Conservation (phyloP, 2,797 vertebrate species). For the Sebastes hubbsi region DNA sequence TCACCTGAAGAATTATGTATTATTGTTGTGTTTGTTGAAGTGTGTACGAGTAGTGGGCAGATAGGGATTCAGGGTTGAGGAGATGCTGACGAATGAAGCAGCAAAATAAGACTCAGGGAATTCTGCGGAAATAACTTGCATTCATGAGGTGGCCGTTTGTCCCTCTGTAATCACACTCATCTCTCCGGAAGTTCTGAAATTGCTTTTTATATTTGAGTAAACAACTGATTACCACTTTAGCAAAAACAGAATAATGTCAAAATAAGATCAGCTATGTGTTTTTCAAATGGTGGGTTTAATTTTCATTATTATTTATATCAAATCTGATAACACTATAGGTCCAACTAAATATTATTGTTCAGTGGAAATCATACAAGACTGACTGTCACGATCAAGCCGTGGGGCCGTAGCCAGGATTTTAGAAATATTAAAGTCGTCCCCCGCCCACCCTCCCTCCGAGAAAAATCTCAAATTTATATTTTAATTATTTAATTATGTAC, state of each 20-base stretch:
- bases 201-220: constrained; percentile 9
- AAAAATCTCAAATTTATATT: neutral
- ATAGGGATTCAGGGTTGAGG: neutral
- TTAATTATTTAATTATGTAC: neutral
- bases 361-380: neutral
- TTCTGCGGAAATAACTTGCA: neutral
- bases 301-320: neutral
- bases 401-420: neutral
- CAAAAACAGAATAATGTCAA: neutral
- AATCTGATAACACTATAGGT: neutral
- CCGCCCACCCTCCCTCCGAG: too few species aligned
- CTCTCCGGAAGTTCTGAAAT: neutral
- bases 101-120: neutral
- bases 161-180: neutral
- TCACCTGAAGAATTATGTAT: too few species aligned
- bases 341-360: neutral
- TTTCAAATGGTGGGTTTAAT: neutral
- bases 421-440: neutral
- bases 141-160: neutral
- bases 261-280: neutral
- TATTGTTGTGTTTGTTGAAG: neutral
- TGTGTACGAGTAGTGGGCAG: neutral
- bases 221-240: constrained; percentile 1
- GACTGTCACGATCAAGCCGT: neutral
- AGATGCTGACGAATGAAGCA: neutral